Conservation (phyloP, 2,888 invertebrate genomes). For the Gymnocheta viridis region DNA sequence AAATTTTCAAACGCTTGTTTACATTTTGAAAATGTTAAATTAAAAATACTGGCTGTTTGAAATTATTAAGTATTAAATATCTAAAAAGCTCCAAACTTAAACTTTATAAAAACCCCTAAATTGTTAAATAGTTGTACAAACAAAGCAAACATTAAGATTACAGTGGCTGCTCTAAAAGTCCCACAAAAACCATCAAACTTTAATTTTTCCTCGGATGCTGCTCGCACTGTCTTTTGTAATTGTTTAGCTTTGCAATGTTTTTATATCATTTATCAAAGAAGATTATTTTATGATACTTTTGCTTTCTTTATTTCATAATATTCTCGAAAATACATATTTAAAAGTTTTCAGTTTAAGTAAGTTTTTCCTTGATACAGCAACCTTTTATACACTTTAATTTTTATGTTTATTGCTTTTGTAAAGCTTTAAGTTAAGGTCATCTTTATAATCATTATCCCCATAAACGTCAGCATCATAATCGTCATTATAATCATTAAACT, state of each 20-base stretch:
- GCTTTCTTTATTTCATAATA: neutral
- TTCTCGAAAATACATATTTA: conserved; percentile 22
- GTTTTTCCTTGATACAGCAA: neutral
- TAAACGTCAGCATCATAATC: conserved; percentile 33
- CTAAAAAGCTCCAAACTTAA: too few relatives aligned
- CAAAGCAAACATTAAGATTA: too few relatives aligned
- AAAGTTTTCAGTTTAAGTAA: conserved; percentile 30
- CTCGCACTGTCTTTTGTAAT: neutral
- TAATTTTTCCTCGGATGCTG: neutral
- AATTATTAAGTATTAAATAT: too few relatives aligned
- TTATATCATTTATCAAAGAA: conserved; percentile 39
- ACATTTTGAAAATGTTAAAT: too few relatives aligned
- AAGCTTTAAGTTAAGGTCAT: conserved; percentile 45
- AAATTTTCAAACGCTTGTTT: too few relatives aligned
- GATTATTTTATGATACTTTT: conserved; percentile 11
- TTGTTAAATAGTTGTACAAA: too few relatives aligned
- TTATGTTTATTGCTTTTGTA: neutral
- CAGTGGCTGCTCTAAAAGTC: neutral
- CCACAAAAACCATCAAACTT: neutral
- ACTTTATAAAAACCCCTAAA: too few relatives aligned
- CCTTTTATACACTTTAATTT: neutral
- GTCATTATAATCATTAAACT: neutral
- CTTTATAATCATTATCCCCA: conserved; percentile 18
- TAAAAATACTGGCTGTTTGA: too few relatives aligned
- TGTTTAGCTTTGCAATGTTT: conserved; percentile 14